phyloP scores from a whole-genome alignment of 2,797 vertebrate species.

The Falco peregrinus region DNA sequence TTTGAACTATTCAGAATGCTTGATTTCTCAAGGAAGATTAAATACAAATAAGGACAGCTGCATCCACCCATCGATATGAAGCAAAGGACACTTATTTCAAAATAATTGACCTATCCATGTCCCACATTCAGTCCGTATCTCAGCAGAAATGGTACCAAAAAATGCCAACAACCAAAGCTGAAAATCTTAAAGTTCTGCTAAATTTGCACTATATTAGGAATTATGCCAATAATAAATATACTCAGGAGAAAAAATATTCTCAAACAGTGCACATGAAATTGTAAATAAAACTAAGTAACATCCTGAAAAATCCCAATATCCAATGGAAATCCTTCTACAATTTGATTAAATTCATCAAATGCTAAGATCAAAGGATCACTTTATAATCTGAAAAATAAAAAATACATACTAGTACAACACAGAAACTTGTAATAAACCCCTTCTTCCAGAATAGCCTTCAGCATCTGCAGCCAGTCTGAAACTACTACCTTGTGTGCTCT shows the following conservation, averaged over 20 bases:
- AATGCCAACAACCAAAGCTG: neutral
- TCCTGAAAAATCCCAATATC: neutral
- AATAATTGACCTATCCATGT: neutral
- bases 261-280: neutral
- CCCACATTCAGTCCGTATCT: neutral
- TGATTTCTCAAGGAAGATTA: neutral
- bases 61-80: neutral
- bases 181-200: neutral
- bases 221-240: neutral
- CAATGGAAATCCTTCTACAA: neutral
- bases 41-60: neutral
- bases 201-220: neutral
- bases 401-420: neutral
- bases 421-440: neutral
- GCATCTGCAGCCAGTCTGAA: slow-evolving; percentile 69
- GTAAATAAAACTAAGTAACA: neutral
- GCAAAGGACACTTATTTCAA: neutral
- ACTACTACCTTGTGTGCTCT: slow-evolving; percentile 33
- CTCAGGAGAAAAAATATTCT: neutral
- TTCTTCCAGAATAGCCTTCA: slow-evolving; percentile 7
- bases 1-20: neutral
- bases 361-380: neutral
- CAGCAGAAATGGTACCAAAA: neutral
- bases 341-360: neutral
- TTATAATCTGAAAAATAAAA: neutral